Conservation (phyloP, 2,113 vertebrate species). For the Atherinomorus stipes region DNA sequence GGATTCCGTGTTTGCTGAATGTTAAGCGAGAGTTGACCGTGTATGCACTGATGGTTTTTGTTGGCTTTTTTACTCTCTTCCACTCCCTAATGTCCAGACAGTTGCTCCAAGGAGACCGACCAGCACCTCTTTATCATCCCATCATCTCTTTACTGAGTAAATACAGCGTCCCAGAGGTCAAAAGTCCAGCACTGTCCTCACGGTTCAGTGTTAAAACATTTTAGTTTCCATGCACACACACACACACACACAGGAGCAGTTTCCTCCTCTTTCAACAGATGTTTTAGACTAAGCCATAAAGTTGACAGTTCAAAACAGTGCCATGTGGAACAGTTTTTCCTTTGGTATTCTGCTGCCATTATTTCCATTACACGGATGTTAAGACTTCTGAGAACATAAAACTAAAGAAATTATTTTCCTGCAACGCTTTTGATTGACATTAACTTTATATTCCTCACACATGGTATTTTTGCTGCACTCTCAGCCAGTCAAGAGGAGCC, state of each 20-base stretch:
- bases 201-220: conserved; percentile 37
- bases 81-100: conserved; percentile 18
- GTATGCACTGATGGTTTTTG: conserved; percentile 1
- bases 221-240: conserved; percentile 12
- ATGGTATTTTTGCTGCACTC: neutral
- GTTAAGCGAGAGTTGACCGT: conserved; percentile 27
- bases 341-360: conserved; percentile 18
- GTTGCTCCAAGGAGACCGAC: conserved; percentile 40
- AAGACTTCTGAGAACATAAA: neutral
- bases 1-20: neutral
- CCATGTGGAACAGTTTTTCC: neutral
- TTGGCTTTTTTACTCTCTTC: conserved; percentile 13
- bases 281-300: conserved; percentile 17
- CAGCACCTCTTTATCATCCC: conserved; percentile 64
- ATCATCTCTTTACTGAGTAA: conserved; percentile 62
- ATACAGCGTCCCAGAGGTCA: conserved; percentile 58
- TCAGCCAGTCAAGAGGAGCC: conserved; percentile 31
- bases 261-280: conserved; percentile 3
- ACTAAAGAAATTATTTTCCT: neutral
- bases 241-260: conserved; percentile 1
- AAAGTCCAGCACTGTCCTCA: conserved; percentile 61
- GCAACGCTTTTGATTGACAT: conserved; percentile 36
- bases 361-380: conserved; percentile 31
- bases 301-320: conserved; percentile 25
- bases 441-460: conserved; percentile 39